Conservation (phyloP, 2,797 vertebrate genomes). For the Premnoplex brunnescens region DNA sequence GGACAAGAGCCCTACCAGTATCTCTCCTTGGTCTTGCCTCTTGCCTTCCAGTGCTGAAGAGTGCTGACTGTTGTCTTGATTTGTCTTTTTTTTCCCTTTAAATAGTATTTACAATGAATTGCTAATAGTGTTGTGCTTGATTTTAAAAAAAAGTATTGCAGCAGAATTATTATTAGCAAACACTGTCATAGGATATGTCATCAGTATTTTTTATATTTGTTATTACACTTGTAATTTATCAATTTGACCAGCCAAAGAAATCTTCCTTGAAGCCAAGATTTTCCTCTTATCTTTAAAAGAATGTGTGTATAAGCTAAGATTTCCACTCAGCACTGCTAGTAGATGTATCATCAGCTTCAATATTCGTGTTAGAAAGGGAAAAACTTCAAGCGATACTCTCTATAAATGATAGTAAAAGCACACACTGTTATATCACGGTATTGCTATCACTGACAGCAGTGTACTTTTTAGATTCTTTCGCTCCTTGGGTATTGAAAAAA, state of each 20-base stretch:
- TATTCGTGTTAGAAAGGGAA: background rate
- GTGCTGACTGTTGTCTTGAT: background rate
- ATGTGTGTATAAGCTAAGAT: background rate
- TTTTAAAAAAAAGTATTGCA: background rate
- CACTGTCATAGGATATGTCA: background rate
- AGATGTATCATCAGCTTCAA: background rate
- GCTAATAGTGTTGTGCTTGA: background rate
- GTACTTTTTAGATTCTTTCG: background rate
- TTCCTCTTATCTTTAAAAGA: background rate
- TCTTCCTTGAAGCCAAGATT: background rate
- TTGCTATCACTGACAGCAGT: background rate
- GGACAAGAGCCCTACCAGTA: background rate
- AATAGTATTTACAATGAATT: background rate
- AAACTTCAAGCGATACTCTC: background rate
- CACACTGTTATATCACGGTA: background rate
- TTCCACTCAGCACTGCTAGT: background rate
- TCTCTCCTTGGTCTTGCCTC: background rate
- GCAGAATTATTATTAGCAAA: background rate
- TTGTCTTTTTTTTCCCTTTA: background rate
- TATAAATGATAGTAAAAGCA: background rate
- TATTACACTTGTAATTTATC: background rate
- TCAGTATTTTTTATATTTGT: background rate
- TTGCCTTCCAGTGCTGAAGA: background rate
- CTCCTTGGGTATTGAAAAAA: background rate
- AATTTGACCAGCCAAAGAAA: background rate